Evolutionary conservation across 2,888 invertebrate genomes (phyloP).

Genomic region (Cerastis rubricosa): DNA sequence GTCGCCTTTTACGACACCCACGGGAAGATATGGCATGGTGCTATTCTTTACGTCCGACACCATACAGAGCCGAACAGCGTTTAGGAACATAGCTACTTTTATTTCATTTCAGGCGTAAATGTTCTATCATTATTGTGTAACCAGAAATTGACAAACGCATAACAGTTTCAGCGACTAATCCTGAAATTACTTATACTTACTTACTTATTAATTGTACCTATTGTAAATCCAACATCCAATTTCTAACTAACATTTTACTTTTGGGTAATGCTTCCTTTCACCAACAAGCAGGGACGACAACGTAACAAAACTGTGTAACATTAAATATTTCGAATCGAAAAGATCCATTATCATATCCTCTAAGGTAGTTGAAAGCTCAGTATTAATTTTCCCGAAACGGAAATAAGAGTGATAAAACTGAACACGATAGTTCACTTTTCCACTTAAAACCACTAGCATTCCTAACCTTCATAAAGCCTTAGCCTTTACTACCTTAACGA

Average conservation of each 20-base stretch:
- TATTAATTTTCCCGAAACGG: not conserved
- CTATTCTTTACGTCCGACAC: no score
- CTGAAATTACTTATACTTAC: not conserved
- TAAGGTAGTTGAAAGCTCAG: not conserved
- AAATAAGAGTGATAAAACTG: slow-evolving; percentile 3
- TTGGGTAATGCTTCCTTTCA: not conserved
- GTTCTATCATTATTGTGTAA: not conserved
- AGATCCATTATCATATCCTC: not conserved
- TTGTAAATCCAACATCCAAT: not conserved
- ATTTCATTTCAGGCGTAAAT: not conserved
- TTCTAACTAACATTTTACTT: not conserved
- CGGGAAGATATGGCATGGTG: no score
- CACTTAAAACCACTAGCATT: slow-evolving; percentile 6
- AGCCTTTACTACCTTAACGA: not conserved
- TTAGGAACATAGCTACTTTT: no score
- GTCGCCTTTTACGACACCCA: no score
- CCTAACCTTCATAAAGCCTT: not conserved
- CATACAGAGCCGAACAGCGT: no score
- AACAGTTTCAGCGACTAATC: not conserved
- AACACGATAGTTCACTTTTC: not conserved
- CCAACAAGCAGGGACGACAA: not conserved
- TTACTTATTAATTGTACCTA: not conserved
- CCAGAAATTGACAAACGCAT: not conserved
- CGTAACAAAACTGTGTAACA: not conserved
- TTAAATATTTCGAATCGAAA: not conserved